Evolutionary conservation across 37 sponge, comb jelly and placozoan species (phyloP).

Genomic region (Beroe ovata): DNA sequence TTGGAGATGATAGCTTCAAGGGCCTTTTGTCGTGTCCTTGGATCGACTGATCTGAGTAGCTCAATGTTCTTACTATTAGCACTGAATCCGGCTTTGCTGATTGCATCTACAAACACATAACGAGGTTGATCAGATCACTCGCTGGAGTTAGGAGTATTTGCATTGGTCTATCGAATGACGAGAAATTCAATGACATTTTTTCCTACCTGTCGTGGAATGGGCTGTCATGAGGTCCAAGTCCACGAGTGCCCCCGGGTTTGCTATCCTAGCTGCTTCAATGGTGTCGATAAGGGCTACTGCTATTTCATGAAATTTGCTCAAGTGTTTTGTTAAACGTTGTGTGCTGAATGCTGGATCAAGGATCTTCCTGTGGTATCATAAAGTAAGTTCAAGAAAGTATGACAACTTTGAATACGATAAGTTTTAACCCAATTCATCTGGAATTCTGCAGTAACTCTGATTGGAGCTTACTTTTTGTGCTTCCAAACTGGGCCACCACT

Average conservation of each 20-base stretch:
- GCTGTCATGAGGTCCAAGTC: not conserved
- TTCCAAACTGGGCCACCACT: no score
- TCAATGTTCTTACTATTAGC: not conserved
- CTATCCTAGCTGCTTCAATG: not conserved
- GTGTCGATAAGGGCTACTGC: not conserved
- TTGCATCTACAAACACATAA: constrained; percentile 1
- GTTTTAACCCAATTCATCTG: no score
- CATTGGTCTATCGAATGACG: no score
- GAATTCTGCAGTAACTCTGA: no score
- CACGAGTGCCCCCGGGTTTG: not conserved
- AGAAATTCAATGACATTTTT: no score
- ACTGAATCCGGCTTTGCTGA: not conserved
- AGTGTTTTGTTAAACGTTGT: not conserved
- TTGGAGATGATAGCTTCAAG: not conserved
- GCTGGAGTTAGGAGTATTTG: no score
- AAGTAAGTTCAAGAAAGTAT: no score
- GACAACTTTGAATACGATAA: no score
- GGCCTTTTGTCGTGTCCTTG: not conserved
- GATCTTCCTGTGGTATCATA: no score
- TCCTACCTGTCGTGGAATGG: not conserved
- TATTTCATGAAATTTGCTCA: not conserved
- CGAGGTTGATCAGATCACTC: no score
- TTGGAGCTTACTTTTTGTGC: no score
- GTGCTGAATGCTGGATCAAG: not conserved
- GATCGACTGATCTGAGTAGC: not conserved